Conservation (phyloP, 2,888 invertebrate genomes). For the Cantharis nigra region DNA sequence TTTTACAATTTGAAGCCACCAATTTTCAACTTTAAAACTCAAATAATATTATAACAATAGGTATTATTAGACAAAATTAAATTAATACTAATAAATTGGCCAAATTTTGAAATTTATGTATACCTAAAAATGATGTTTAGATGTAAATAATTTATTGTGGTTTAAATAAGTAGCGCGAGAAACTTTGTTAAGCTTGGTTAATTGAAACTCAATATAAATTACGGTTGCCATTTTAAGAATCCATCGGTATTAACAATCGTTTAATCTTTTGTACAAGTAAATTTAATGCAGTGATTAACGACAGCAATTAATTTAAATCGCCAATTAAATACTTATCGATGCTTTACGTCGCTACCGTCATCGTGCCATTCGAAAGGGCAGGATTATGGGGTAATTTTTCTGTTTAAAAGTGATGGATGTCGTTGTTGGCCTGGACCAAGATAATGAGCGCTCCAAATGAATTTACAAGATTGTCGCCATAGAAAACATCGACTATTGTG, state of each 20-base stretch:
- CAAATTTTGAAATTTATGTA: neutral
- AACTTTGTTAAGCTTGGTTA: neutral
- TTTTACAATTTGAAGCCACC: slow-evolving; percentile 1
- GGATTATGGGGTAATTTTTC: slow-evolving; percentile 16
- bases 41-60: neutral
- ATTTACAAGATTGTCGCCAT: slow-evolving; percentile 33
- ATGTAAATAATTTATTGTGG: neutral
- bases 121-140: neutral
- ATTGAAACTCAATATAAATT: neutral
- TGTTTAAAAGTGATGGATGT: slow-evolving; percentile 16
- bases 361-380: slow-evolving; percentile 10
- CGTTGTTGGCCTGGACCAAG: slow-evolving; percentile 15
- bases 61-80: neutral
- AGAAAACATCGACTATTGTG: slow-evolving; percentile 23
- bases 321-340: slow-evolving; percentile 29
- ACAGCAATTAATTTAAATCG: slow-evolving; percentile 25
- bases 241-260: neutral
- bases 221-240: neutral
- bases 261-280: slow-evolving; percentile 1
- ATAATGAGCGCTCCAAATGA: slow-evolving; percentile 27
- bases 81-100: neutral
- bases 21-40: neutral
- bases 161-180: neutral
- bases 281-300: slow-evolving; percentile 17
- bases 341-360: slow-evolving; percentile 23